Evolutionary conservation across 2,113 vertebrate genomes (phyloP), one percentile per base, ranked within the genome.

Genomic region (Stegostoma tigrinum): DNA sequence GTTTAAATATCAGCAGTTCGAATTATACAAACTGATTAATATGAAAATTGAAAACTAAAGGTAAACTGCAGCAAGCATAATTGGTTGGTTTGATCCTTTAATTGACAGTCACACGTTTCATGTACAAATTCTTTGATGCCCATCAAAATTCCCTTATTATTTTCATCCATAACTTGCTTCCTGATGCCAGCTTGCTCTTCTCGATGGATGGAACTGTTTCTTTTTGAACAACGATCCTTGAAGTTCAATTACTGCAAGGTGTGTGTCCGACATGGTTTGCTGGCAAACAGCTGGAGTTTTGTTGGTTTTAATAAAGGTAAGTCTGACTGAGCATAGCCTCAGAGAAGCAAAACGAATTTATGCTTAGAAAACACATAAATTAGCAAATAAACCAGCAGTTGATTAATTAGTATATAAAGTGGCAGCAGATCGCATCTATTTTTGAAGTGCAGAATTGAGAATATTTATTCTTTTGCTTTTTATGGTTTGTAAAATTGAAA

Each of bases 1-100:
- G 24, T 70, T 72, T 30, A 70, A 95, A 52, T 3, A 48, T 68
- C n/a, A 48, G 19, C 94, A 45, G 67, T 95, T 72, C 52, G 68
- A 95, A 30, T 48, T 72, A 70, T 48, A 95, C 94, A 45, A 72
- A 95, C 67, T 52, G 67, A 45, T 72, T 95, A 95, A 95, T 95
- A 45, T 30, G 68, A 95, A 95, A 72, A 95, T 95, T 48, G 94
- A 72, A 52, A 15, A 52, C 10, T 72, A 30, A 34, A 48, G 68
- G 42, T 72, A 48, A 52, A n/a, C 42, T 95, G 34, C 15, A 72
- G 68, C 68, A 12, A 34, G 45, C 38, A 72, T 72, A 72, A 95
- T 95, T 48, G 67, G 5, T 24, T 45, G n/a, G 72, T 15, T 72
- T 72, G 72, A 70, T 48, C 94, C 94, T 95, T 15, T 95, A 95